These are phyloP conservation scores for Andrena flavipes DNA, from an alignment of 2,888 invertebrate species.

Conservation along the genomic window DNA sequence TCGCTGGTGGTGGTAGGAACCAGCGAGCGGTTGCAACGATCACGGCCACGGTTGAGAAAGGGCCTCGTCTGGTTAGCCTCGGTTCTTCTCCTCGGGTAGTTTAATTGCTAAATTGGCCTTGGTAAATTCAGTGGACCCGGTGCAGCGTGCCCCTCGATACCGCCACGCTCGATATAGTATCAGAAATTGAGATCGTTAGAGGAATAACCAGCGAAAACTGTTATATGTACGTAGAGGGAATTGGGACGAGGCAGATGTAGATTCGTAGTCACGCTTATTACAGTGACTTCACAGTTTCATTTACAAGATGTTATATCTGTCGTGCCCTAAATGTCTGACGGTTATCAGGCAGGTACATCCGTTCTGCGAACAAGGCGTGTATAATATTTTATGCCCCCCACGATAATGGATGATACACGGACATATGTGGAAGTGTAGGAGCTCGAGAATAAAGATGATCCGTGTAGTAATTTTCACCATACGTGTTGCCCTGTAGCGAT, in stretches of 20 bases:
- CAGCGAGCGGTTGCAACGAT: constrained; percentile 49
- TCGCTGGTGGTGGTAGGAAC: background rate
- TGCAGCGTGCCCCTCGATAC: constrained; percentile 26
- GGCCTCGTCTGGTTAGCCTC: constrained; percentile 75
- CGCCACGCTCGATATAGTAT: background rate
- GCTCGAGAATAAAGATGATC: background rate
- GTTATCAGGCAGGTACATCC: background rate
- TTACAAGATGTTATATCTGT: constrained; percentile 15
- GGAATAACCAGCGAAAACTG: background rate
- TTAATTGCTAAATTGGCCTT: constrained; percentile 81
- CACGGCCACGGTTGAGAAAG: constrained; percentile 45
- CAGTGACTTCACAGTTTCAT: background rate
- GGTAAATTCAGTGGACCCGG: constrained; percentile 61
- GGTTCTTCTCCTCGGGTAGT: constrained; percentile 79
- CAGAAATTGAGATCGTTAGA: background rate
- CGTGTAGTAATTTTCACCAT: background rate
- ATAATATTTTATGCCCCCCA: background rate
- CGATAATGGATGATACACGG: background rate
- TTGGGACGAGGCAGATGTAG: background rate
- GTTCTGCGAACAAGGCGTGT: background rate
- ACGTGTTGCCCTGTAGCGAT: background rate
- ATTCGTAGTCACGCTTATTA: background rate
- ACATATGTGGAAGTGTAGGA: background rate
- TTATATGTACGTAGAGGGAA: background rate
- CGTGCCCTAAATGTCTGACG: constrained; percentile 39